Evolutionary conservation across 2,113 vertebrate genomes (phyloP).

Genomic region (Oryzias curvinotus): DNA sequence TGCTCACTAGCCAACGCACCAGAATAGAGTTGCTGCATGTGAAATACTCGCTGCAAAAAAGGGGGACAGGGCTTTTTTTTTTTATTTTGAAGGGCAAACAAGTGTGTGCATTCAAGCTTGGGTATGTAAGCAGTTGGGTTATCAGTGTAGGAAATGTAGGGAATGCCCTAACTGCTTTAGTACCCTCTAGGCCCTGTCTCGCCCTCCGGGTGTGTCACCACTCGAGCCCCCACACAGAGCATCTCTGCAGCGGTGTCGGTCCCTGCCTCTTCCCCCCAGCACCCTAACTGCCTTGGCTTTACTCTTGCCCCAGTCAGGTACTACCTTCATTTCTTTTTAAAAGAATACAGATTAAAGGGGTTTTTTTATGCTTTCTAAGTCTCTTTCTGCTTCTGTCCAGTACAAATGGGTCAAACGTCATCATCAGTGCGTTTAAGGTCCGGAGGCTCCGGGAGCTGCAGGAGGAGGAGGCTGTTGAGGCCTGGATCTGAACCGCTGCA

Average conservation of each 20-base stretch:
- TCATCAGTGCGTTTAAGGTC: constrained; percentile 70
- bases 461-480: constrained; percentile 81
- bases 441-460: constrained; percentile 67
- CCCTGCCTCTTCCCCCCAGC: constrained; percentile 82
- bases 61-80: constrained; percentile 32
- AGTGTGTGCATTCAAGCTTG: constrained; percentile 35
- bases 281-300: constrained; percentile 78
- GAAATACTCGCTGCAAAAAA: constrained; percentile 42
- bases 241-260: constrained; percentile 84
- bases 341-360: constrained; percentile 14
- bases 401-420: constrained; percentile 61
- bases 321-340: background rate
- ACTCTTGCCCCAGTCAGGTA: constrained; percentile 76
- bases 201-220: constrained; percentile 75
- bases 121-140: constrained; percentile 8
- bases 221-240: constrained; percentile 79
- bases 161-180: constrained; percentile 63
- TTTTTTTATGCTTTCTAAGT: constrained; percentile 2
- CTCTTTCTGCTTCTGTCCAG: background rate
- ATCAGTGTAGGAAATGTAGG: constrained; percentile 33
- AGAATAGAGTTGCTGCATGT: constrained; percentile 62
- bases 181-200: constrained; percentile 78
- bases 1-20: constrained; percentile 51
- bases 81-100: constrained; percentile 37
- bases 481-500: constrained; percentile 85